These are phyloP conservation scores for Pseudolaguvia tuberculata DNA, from an alignment of 2,113 vertebrate species.

Conservation along the genomic window DNA sequence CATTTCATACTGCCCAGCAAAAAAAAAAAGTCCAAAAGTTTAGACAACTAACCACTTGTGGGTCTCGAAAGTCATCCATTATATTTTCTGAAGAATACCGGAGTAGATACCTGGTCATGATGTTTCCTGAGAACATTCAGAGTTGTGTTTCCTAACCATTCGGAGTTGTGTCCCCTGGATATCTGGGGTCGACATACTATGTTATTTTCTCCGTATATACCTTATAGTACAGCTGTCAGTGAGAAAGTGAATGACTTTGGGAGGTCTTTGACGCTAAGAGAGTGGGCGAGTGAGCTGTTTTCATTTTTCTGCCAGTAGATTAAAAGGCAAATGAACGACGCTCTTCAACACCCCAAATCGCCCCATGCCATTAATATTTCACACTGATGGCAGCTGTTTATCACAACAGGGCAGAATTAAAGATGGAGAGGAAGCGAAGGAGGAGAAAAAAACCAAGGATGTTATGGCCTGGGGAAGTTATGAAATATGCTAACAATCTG, in stretches of 20 bases:
- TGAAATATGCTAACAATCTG: slow-evolving; percentile 43
- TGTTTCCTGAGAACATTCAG: slow-evolving; percentile 30
- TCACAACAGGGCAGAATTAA: slow-evolving; percentile 71
- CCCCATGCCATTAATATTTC: slow-evolving; percentile 75
- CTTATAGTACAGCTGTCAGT: slow-evolving; percentile 70
- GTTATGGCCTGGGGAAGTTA: slow-evolving; percentile 47
- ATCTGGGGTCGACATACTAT: slow-evolving; percentile 55
- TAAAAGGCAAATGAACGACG: slow-evolving; percentile 78
- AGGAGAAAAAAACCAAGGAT: slow-evolving; percentile 39
- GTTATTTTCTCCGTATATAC: slow-evolving; percentile 53
- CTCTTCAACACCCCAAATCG: slow-evolving; percentile 74
- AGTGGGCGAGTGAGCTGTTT: slow-evolving; percentile 63
- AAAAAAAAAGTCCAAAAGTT: slow-evolving; percentile 10
- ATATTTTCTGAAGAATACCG: slow-evolving; percentile 4
- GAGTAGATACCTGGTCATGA: slow-evolving; percentile 25
- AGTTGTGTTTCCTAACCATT: slow-evolving; percentile 52
- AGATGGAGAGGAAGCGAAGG: slow-evolving; percentile 46
- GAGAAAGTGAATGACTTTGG: slow-evolving; percentile 70
- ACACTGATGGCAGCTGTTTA: slow-evolving; percentile 74
- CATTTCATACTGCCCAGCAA: slow-evolving; percentile 9
- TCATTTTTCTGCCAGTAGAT: slow-evolving; percentile 70
- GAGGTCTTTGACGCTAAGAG: slow-evolving; percentile 69
- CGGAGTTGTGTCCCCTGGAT: slow-evolving; percentile 57
- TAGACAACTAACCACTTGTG: background rate
- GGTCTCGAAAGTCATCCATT: slow-evolving; percentile 18